Evolutionary conservation across 2,888 invertebrate genomes (phyloP).

Genomic region (Erynnis tages): DNA sequence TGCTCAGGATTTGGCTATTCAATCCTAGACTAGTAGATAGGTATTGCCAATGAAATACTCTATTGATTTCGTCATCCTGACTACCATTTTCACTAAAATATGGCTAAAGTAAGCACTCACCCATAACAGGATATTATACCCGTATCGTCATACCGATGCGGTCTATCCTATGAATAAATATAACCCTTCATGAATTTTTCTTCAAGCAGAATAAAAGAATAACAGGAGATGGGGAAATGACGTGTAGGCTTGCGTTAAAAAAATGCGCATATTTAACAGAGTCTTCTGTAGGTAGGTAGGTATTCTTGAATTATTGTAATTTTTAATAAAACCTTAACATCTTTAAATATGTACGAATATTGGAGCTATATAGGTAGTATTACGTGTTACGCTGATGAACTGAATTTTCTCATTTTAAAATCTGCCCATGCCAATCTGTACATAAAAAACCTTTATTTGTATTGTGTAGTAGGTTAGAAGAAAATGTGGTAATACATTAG

Average conservation of each 20-base stretch:
- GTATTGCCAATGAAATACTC: no score
- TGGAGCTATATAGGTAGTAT: no score
- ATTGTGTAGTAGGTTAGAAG: neutral
- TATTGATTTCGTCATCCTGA: neutral
- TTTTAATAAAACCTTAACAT: neutral
- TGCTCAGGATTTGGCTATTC: no score
- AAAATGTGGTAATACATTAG: neutral
- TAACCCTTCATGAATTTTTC: constrained; percentile 25
- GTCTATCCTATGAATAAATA: constrained; percentile 25
- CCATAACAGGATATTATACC: constrained; percentile 6
- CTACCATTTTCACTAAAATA: neutral
- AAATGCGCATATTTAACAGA: constrained; percentile 20
- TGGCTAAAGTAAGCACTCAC: constrained; percentile 7
- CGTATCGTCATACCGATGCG: constrained; percentile 18
- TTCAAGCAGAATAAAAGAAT: constrained; percentile 25
- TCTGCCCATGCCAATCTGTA: no score
- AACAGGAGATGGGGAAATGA: constrained; percentile 13
- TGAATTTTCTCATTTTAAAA: no score
- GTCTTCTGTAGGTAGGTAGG: neutral
- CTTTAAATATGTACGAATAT: no score
- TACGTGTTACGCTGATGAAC: no score
- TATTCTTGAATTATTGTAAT: neutral
- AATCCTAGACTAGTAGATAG: no score
- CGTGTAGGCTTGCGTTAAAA: constrained; percentile 3
- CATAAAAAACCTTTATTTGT: neutral